These are phyloP conservation scores for Turritopsis rubra DNA, from an alignment of 30 jellyfish, hydroid and myxozoan species.

Conservation along the genomic window DNA sequence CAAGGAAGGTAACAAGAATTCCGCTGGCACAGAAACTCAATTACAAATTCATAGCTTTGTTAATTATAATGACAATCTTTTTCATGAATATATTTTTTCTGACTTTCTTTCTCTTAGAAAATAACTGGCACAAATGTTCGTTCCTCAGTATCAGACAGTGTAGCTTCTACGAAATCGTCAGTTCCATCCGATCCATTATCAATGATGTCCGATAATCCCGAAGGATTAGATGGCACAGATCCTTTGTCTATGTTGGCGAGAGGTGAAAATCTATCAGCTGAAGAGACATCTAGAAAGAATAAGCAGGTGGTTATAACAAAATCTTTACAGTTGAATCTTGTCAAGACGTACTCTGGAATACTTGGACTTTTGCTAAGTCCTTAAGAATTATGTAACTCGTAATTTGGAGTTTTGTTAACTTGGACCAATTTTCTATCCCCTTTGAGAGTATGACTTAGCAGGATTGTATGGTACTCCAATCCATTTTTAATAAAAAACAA, in stretches of 20 bases:
- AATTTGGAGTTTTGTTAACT: too few species aligned
- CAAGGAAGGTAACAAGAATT: too few species aligned
- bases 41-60: too few species aligned
- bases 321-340: background rate
- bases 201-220: constrained; percentile 53
- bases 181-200: constrained; percentile 68
- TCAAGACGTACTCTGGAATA: too few species aligned
- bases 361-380: too few species aligned
- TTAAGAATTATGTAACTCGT: too few species aligned
- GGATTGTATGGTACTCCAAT: too few species aligned
- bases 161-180: constrained; percentile 10
- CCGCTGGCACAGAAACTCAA: too few species aligned
- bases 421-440: too few species aligned
- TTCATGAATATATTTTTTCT: background rate
- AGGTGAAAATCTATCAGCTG: constrained; percentile 17
- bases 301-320: background rate
- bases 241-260: constrained; percentile 76
- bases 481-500: too few species aligned
- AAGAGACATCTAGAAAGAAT: background rate
- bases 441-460: too few species aligned
- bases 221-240: constrained; percentile 77
- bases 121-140: constrained; percentile 11
- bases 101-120: background rate
- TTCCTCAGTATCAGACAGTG: background rate
- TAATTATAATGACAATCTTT: background rate